Evolutionary conservation across 2,888 invertebrate genomes (phyloP).

Genomic region (Cyrtodaria siliqua): DNA sequence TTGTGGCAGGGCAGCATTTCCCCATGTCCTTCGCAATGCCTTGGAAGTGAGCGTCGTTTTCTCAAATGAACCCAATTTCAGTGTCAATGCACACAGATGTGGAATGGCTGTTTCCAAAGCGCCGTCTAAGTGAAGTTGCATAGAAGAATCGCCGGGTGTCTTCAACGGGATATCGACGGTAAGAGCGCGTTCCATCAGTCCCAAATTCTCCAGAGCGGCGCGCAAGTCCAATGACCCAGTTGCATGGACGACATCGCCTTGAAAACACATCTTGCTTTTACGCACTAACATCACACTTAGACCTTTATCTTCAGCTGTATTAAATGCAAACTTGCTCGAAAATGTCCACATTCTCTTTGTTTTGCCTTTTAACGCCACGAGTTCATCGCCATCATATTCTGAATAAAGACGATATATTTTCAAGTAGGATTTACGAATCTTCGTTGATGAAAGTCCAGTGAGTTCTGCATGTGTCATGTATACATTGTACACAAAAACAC

Average conservation of each 20-base stretch:
- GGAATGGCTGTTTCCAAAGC: constrained; percentile 17
- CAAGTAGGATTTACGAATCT: constrained; percentile 9
- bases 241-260: constrained; percentile 17
- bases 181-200: constrained; percentile 15
- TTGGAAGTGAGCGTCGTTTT: constrained; percentile 9
- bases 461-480: constrained; percentile 35
- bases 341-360: constrained; percentile 28
- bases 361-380: constrained; percentile 24
- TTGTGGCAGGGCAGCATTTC: constrained; percentile 32
- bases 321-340: constrained; percentile 29
- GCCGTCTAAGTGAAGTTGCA: constrained; percentile 22
- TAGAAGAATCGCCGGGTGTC: background rate
- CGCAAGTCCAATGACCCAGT: constrained; percentile 25
- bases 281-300: constrained; percentile 17
- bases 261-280: constrained; percentile 26
- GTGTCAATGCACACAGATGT: constrained; percentile 32
- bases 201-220: constrained; percentile 19
- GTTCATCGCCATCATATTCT: constrained; percentile 9
- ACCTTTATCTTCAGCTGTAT: constrained; percentile 21
- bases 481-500: constrained; percentile 45
- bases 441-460: constrained; percentile 9
- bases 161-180: constrained; percentile 17
- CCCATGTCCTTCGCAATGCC: constrained; percentile 30
- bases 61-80: constrained; percentile 18
- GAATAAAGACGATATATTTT: constrained; percentile 15